Base-by-base conservation (phyloP, 1,140 invertebrate genomes). In the Bradysia coprophila region DNA sequence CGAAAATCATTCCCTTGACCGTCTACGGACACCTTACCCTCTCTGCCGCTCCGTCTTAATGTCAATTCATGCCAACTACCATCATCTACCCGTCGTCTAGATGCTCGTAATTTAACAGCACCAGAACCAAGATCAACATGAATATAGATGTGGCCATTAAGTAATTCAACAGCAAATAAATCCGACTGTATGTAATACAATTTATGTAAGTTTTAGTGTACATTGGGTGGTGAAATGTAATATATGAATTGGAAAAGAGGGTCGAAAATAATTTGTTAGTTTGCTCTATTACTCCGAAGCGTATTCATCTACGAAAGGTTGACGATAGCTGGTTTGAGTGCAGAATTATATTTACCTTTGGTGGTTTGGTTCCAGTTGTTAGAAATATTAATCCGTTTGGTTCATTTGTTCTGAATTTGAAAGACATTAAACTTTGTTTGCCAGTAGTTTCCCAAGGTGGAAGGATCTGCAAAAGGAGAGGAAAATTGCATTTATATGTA, bases 361-460 rank as follows among this genome's bases (percentile, higher is more conserved):
- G 73, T 46, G 78, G 70, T 48, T 78, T 75, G 33, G 76, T 72
- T 53, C 88, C 87, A 50, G 80, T 80, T 57, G 89, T 93, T 69
- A 92, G 92, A 52, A 96, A 74, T 42, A 98, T 75, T 40, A 98
- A 68, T 13, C 92, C 92, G 59, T 94, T 88, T 2, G 87, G 77
- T 64, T 96, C 91, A 54, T 84, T 90, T 15, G 92, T 96, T 44
- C 91, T 75, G 53, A 98, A 83, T 65, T 89, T 90, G 64, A 95
- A 89, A 33, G 84, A 84, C 53, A 94, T 80, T 16, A 80, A 85
- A 43, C 89, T 89, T 18, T 78, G 79, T 51, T 80, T 77, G 51
- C 80, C 78, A 16, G 80, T 81, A n/a, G n/a, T n/a, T 60, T 85
- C 87, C 87, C 83, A 92, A 46, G 85, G 79, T 49, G 81, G 86